Conservation (phyloP, 1,140 invertebrate genomes). For the Rhagoletis pomonella region DNA sequence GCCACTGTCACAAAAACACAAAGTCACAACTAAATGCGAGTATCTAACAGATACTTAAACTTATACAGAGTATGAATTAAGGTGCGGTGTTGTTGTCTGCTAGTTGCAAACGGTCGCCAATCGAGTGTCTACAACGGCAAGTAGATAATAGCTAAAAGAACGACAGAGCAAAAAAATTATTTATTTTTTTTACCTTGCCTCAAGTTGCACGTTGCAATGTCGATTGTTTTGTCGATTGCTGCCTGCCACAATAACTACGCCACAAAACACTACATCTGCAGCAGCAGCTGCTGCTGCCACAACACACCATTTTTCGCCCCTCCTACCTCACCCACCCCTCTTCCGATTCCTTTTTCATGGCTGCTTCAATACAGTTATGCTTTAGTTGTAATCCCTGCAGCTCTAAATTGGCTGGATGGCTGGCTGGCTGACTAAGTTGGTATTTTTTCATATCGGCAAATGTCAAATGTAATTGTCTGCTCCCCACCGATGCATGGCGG, state of each 20-base stretch:
- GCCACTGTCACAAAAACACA: conserved; percentile 44
- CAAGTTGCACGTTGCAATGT: conserved; percentile 32
- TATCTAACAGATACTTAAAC: conserved; percentile 27
- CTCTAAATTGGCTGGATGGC: conserved; percentile 27
- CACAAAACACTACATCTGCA: background rate
- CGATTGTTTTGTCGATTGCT: conserved; percentile 49
- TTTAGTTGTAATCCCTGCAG: conserved; percentile 31
- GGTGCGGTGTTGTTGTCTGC: conserved; percentile 5
- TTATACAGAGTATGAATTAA: background rate
- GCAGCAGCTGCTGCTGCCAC: conserved; percentile 28
- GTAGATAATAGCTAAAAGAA: background rate
- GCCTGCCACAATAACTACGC: background rate
- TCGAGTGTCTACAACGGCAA: background rate
- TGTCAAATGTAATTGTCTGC: conserved; percentile 47
- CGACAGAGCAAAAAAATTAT: background rate
- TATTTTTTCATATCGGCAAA: conserved; percentile 31
- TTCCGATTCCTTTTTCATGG: conserved; percentile 25
- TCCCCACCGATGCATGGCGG: background rate
- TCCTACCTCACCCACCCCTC: background rate
- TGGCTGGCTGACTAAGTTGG: conserved; percentile 6
- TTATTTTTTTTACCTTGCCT: background rate
- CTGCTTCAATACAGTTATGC: conserved; percentile 41
- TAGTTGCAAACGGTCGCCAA: background rate
- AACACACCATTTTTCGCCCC: background rate
- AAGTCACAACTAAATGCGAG: conserved; percentile 47